Percentiles rank a stretch among this genome's conserved stretches.
These are phyloP conservation scores for Orchestia grillus DNA, from an alignment of 1,140 invertebrate species.

Conservation along the genomic window DNA sequence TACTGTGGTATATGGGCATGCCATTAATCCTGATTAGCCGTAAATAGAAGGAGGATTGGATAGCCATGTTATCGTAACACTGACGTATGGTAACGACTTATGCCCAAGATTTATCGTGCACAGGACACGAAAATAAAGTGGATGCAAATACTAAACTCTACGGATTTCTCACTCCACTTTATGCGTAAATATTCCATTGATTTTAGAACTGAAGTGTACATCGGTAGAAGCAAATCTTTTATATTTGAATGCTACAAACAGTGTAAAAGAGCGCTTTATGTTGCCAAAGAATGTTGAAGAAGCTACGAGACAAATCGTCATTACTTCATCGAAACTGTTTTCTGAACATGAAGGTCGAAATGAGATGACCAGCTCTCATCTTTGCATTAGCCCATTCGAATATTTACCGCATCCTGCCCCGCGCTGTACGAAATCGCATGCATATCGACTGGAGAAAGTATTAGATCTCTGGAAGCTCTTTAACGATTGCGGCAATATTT, in stretches of 20 bases:
- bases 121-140: neutral
- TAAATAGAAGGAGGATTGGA: slow-evolving; percentile 4
- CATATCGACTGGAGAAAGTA: no score
- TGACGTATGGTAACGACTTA: slow-evolving; percentile 3
- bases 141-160: neutral
- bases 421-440: no score
- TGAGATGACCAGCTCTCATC: no score
- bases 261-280: neutral
- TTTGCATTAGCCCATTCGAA: no score
- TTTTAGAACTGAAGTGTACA: neutral
- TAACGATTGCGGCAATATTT: no score
- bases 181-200: neutral
- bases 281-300: neutral
- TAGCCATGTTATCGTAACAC: neutral
- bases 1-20: neutral
- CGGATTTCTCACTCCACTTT: neutral
- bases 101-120: neutral
- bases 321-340: neutral
- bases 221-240: neutral
- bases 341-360: neutral
- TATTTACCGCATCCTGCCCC: no score
- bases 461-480: no score
- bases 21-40: slow-evolving; percentile 35
- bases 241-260: neutral
- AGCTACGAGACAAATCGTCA: neutral